Evolutionary conservation across 2,113 vertebrate genomes (phyloP).

Genomic region (Chaetura pelagica): DNA sequence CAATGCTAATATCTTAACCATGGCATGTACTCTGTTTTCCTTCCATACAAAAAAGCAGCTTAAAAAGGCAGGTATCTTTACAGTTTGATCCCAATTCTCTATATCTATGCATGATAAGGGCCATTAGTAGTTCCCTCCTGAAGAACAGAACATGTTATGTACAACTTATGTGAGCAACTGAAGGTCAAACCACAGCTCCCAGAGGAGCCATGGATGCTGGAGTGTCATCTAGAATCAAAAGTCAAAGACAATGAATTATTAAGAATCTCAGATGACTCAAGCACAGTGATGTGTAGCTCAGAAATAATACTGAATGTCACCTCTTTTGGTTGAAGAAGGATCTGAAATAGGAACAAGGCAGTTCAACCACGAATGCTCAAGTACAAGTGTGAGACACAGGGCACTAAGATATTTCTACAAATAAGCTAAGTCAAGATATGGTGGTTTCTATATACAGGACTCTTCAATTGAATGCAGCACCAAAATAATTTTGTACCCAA

Average conservation of each 20-base stretch:
- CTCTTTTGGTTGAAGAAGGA: background rate
- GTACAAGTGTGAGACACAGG: background rate
- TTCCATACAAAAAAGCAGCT: background rate
- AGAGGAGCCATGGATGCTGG: background rate
- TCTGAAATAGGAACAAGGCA: background rate
- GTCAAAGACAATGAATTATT: background rate
- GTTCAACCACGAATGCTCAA: background rate
- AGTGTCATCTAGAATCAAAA: background rate
- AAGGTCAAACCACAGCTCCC: background rate
- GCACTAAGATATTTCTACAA: background rate
- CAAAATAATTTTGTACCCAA: background rate
- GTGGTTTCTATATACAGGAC: background rate
- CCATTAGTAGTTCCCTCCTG: background rate
- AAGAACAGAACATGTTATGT: background rate
- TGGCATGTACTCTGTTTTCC: background rate
- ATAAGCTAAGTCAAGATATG: background rate
- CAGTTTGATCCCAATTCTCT: background rate
- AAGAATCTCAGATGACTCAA: background rate
- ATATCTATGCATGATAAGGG: background rate
- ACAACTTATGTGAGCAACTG: background rate
- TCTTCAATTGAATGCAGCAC: background rate
- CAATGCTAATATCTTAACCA: background rate
- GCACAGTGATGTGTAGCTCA: background rate
- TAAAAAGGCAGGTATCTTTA: background rate
- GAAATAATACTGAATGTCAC: background rate